These are phyloP conservation scores for Mycalesis mineus DNA, from an alignment of 2,888 invertebrate species.

Conservation along the genomic window DNA sequence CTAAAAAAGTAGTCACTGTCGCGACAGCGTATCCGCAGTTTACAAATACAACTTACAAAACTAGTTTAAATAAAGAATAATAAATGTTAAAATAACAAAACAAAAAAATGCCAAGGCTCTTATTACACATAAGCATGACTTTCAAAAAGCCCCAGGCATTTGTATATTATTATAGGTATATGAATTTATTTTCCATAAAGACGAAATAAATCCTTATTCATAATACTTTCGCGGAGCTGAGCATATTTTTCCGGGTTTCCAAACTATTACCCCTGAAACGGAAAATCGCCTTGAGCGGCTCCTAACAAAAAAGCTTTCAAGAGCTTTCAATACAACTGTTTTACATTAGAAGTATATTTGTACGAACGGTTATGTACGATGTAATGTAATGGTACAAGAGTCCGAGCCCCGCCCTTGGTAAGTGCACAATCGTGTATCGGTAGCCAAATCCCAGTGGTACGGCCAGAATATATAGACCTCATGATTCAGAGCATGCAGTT, in stretches of 20 bases:
- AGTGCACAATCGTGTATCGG: constrained; percentile 75
- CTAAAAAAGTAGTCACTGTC: too few relatives aligned
- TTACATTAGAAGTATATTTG: constrained; percentile 21
- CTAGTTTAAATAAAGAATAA: too few relatives aligned
- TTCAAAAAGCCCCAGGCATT: not conserved
- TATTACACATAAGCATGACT: too few relatives aligned
- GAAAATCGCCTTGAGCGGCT: constrained; percentile 18
- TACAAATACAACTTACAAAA: too few relatives aligned
- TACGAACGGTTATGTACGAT: constrained; percentile 18
- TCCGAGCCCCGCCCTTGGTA: constrained; percentile 40
- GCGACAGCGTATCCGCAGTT: too few relatives aligned
- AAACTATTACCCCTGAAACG: constrained; percentile 17
- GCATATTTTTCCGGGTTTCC: constrained; percentile 12
- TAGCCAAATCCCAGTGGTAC: constrained; percentile 70
- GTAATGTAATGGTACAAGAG: constrained; percentile 29
- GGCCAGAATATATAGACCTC: constrained; percentile 43
- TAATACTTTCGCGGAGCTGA: constrained; percentile 3
- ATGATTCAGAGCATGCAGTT: constrained; percentile 64
- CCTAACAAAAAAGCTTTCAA: constrained; percentile 26
- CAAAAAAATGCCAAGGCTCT: too few relatives aligned
- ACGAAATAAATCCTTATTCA: constrained; percentile 6
- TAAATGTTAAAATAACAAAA: too few relatives aligned
- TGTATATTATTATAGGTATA: not conserved
- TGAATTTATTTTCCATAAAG: constrained; percentile 5
- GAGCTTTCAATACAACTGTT: constrained; percentile 23